These are phyloP conservation scores for Heliconius himera DNA, from an alignment of 1,140 invertebrate genomes.

Conservation along the genomic window DNA sequence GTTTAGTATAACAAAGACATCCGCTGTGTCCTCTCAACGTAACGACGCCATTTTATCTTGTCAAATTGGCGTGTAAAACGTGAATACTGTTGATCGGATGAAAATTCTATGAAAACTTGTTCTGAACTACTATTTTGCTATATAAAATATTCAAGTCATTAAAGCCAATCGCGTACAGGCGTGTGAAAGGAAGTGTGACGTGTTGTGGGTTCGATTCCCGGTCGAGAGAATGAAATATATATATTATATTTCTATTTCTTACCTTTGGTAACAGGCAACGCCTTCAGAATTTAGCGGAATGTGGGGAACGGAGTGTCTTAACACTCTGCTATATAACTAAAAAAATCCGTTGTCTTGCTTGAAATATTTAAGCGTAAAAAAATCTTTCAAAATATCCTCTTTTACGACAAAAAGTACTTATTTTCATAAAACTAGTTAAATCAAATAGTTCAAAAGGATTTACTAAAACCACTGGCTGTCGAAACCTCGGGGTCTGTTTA, in stretches of 20 bases:
- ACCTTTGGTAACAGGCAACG: too few species aligned
- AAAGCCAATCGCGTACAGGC: too few species aligned
- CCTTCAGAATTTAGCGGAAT: too few species aligned
- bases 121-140: background rate
- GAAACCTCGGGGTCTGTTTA: background rate
- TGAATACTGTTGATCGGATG: slow-evolving; percentile 1
- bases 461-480: background rate
- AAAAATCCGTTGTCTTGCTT: too few species aligned
- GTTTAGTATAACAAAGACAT: slow-evolving; percentile 10
- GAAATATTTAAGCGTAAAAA: background rate
- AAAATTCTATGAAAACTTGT: background rate
- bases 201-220: too few species aligned
- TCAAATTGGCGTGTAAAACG: slow-evolving; percentile 12
- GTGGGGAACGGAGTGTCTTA: too few species aligned
- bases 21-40: slow-evolving; percentile 15
- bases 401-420: too few species aligned
- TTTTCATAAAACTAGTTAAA: background rate
- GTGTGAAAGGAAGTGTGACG: too few species aligned
- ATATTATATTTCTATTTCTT: too few species aligned
- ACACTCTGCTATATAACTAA: too few species aligned
- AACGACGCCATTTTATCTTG: slow-evolving; percentile 23
- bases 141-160: too few species aligned
- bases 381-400: background rate
- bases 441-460: background rate
- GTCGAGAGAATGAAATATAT: too few species aligned